Percentiles rank a stretch among this genome's conserved stretches.
These are phyloP conservation scores for Drosophila ficusphila DNA, from an alignment of 1,140 invertebrate genomes.

Conservation along the genomic window DNA sequence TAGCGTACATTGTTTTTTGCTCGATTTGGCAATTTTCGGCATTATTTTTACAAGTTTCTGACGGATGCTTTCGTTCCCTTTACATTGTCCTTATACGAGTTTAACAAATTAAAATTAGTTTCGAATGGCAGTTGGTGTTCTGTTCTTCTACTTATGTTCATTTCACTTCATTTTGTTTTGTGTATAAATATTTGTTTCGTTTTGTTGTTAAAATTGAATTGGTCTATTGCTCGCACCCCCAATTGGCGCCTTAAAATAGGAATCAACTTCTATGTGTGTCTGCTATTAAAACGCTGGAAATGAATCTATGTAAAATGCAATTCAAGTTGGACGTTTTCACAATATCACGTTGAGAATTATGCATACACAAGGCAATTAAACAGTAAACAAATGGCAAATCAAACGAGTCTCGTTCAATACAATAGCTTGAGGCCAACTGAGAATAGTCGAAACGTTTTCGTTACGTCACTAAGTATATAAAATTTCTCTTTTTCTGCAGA, in stretches of 20 bases:
- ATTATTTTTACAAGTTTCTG: constrained; percentile 59
- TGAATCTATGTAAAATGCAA: constrained; percentile 68
- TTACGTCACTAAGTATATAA: constrained; percentile 46
- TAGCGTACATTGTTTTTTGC: constrained; percentile 60
- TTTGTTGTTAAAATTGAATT: constrained; percentile 59
- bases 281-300: constrained; percentile 30
- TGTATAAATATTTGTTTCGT: constrained; percentile 36
- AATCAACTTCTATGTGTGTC: constrained; percentile 59
- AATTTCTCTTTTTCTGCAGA: constrained; percentile 29
- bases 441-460: constrained; percentile 55
- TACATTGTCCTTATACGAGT: constrained; percentile 23
- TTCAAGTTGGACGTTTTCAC: constrained; percentile 77
- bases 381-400: constrained; percentile 60
- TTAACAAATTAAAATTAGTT: constrained; percentile 66
- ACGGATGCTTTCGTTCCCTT: constrained; percentile 39
- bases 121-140: constrained; percentile 72
- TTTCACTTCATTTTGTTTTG: constrained; percentile 23
- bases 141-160: constrained; percentile 29
- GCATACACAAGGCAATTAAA: constrained; percentile 61
- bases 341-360: constrained; percentile 79
- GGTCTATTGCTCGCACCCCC: constrained; percentile 70
- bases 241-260: constrained; percentile 70
- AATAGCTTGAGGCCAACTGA: constrained; percentile 62
- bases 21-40: constrained; percentile 62
- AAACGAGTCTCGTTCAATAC: constrained; percentile 36